A percentile compares a stretch with the other conserved stretches of the same genome.
These are phyloP conservation scores for Villa cingulata DNA, from an alignment of 2,888 invertebrate species.

Conservation along the genomic window DNA sequence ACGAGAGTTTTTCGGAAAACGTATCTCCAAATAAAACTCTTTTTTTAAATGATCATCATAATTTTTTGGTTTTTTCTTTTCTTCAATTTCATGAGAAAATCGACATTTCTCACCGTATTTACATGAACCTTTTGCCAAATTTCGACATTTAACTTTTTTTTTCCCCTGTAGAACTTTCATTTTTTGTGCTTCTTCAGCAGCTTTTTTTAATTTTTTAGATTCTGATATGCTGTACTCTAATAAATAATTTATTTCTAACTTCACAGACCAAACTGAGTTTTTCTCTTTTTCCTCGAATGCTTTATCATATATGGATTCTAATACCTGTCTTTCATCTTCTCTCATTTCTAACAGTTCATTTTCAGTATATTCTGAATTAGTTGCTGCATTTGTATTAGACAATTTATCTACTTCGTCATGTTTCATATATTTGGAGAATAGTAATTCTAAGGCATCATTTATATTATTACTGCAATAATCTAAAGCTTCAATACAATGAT, in stretches of 20 bases:
- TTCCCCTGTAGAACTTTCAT: constrained; percentile 27
- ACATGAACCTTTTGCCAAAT: constrained; percentile 46
- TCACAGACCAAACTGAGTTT: constrained; percentile 55
- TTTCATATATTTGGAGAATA: constrained; percentile 55
- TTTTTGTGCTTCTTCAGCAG: constrained; percentile 29
- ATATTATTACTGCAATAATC: constrained; percentile 50
- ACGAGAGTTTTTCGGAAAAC: constrained; percentile 53
- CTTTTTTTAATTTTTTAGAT: constrained; percentile 31
- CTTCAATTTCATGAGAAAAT: constrained; percentile 48
- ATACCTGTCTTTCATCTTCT: constrained; percentile 55
- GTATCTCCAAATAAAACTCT: constrained; percentile 55
- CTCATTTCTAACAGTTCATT: constrained; percentile 49
- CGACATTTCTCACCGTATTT: constrained; percentile 61
- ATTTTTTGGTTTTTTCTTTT: constrained; percentile 23
- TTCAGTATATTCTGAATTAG: constrained; percentile 35
- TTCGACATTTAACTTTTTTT: constrained; percentile 45
- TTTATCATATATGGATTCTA: constrained; percentile 64
- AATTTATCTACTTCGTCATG: constrained; percentile 7
- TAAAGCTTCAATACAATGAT: constrained; percentile 62
- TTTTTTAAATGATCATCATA: constrained; percentile 29
- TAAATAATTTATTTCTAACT: constrained; percentile 52
- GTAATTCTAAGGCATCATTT: constrained; percentile 55
- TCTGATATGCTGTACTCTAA: constrained; percentile 43
- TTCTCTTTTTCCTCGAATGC: constrained; percentile 54
- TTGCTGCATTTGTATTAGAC: constrained; percentile 20